Conservation (phyloP, 1,140 invertebrate species). For the Papilio polyxenes region DNA sequence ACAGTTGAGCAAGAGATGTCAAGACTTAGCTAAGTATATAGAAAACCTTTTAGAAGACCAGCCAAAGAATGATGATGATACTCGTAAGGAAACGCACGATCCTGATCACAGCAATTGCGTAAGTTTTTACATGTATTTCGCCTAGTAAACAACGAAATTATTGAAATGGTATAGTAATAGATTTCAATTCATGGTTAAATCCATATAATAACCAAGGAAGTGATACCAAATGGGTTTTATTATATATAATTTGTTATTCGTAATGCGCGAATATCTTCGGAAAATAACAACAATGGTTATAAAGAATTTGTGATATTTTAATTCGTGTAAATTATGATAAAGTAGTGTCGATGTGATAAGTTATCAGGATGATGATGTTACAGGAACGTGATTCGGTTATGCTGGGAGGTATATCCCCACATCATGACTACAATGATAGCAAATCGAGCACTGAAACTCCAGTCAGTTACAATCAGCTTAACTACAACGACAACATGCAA, state of each 20-base stretch:
- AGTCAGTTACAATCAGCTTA: constrained; percentile 92
- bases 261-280: too few species aligned
- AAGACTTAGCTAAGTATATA: constrained; percentile 88
- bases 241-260: too few species aligned
- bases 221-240: too few species aligned
- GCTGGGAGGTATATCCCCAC: constrained; percentile 92
- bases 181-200: too few species aligned
- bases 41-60: constrained; percentile 87
- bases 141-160: too few species aligned
- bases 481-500: constrained; percentile 93
- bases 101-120: constrained; percentile 61
- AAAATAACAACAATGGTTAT: too few species aligned
- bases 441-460: constrained; percentile 91
- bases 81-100: constrained; percentile 82
- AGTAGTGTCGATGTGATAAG: not conserved
- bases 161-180: too few species aligned
- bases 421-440: constrained; percentile 90
- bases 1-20: constrained; percentile 85
- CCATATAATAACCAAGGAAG: too few species aligned
- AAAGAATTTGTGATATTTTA: too few species aligned
- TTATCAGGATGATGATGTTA: constrained; percentile 57
- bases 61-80: constrained; percentile 73
- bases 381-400: constrained; percentile 91
- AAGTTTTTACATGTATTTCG: not conserved
- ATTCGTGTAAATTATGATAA: too few species aligned